Evolutionary conservation across 2,797 vertebrate species (phyloP), one percentile per base, ranked within the genome.

Genomic region (Kryptopterus vitreolus): DNA sequence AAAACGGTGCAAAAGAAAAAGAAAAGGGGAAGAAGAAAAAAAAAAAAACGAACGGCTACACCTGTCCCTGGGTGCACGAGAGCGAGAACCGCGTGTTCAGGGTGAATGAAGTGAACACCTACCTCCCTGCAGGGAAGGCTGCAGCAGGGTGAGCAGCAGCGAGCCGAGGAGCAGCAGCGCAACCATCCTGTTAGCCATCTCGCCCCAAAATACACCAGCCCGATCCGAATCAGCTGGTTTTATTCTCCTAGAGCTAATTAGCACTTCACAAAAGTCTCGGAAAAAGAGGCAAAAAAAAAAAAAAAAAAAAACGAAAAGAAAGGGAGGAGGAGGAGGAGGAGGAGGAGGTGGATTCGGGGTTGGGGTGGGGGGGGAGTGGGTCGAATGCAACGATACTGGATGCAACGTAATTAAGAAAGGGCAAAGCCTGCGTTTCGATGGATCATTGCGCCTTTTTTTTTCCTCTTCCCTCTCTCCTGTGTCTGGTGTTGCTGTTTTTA

Each of bases 181-280:
- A 88, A 92, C 91, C 91, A 92, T 93, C 94, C 93, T 93, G 94
- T 90, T 91, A 93, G 96, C 96, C 96, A 97, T 98, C 95, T 96
- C 93, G 92, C 92, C 94, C 89, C 94, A 92, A 93, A 98, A 95
- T 97, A 95, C 94, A 94, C 93, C 89, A 89, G 92, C 90, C 90
- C 85, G 93, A 92, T 93, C 90, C 89, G 88, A 84, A 93, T 92
- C 93, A 88, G 93, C 92, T 92, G 94, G 93, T 97, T 98, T 98
- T 98, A 98, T 97, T 95, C 96, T 93, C 93, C 91, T 86, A 92
- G 89, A 92, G 93, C 92, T 95, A 95, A 96, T 95, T 94, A 96
- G 91, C 92, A 92, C 92, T 92, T 92, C 85, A 92, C 90, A 87
- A 81, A 89, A 89, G 90, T 89, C 90, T 90, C 52, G 20, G 89